Evolutionary conservation across 2,888 invertebrate genomes (phyloP).

Genomic region (Polyommatus iphigenia): DNA sequence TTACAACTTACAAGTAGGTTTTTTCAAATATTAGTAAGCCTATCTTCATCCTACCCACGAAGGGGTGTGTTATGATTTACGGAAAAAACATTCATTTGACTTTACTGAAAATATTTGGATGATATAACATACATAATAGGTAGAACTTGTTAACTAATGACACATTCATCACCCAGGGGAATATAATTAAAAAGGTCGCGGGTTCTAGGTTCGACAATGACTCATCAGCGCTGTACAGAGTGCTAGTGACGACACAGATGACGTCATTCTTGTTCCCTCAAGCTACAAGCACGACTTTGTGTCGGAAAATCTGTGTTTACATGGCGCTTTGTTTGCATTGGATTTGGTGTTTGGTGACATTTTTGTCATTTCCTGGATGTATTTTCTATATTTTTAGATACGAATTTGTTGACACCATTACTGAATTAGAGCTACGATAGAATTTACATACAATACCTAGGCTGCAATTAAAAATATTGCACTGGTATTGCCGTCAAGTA

Average conservation of each 20-base stretch:
- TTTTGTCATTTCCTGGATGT: not conserved
- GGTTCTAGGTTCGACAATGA: constrained; percentile 16
- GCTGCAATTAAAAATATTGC: no score
- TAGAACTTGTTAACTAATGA: not conserved
- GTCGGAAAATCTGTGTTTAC: not conserved
- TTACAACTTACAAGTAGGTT: no score
- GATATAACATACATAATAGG: not conserved
- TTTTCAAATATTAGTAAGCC: no score
- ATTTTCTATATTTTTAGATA: not conserved
- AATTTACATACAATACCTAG: no score
- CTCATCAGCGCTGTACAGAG: not conserved
- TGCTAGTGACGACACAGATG: constrained; percentile 7
- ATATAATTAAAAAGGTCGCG: constrained; percentile 29
- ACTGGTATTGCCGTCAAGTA: no score
- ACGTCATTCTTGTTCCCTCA: not conserved
- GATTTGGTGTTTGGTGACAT: not conserved
- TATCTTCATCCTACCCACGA: not conserved
- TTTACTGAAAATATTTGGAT: not conserved
- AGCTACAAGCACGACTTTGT: not conserved
- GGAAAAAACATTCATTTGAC: not conserved
- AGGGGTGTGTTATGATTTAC: not conserved
- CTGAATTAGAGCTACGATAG: no score
- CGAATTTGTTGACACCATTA: no score
- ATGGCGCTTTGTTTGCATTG: not conserved
- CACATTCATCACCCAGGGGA: constrained; percentile 28